Base-by-base conservation (phyloP, 2,888 invertebrate genomes). In the Noctua fimbriata region DNA sequence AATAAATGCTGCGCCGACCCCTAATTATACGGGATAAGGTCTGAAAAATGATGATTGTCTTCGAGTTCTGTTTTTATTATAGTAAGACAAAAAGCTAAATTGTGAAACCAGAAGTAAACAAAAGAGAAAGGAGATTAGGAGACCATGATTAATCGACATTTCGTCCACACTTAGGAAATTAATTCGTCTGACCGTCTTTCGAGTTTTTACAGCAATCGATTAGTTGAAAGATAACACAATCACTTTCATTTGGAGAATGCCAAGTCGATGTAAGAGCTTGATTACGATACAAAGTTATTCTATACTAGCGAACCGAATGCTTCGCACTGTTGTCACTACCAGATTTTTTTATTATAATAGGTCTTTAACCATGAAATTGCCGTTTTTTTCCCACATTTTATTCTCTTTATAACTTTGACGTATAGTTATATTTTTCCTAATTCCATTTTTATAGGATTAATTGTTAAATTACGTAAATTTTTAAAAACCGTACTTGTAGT, bases 191-290 rank as follows among this genome's bases (percentile, higher is more conserved):
- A 47, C n/a, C 21, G 12, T 28, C 44, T 70, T 32, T 65, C 2
- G 67, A 65, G 24, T 63, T 65, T 81, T 76, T 65, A 65, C 18
- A 47, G 49, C 14, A 67, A 41, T 69, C 12, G 63, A 69, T 82
- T 49, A 55, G 63, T 72, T 28, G 69, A 71, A 52, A 58, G 18
- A 55, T 52, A 60, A 28, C 49, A 69, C 24, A 41, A 24, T 21
- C 32, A 10, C 47, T 74, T 49, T 66, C 7, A 28, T 72, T 72
- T 66, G 1, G 28, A 75, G 28, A 58, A 65, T 73, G 60, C 32
- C 60, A 66, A 72, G 69, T 71, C 49, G n/a, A 72, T 7, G 12
- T 58, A 76, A 80, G 44, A 73, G 69, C 24, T 73, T 60, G 47
- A 78, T 76, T 60, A 47, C 18, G 18, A 49, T 12, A 69, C 41